Base-by-base conservation (phyloP, 2,113 vertebrate species). In the Psephotus haematonotus region DNA sequence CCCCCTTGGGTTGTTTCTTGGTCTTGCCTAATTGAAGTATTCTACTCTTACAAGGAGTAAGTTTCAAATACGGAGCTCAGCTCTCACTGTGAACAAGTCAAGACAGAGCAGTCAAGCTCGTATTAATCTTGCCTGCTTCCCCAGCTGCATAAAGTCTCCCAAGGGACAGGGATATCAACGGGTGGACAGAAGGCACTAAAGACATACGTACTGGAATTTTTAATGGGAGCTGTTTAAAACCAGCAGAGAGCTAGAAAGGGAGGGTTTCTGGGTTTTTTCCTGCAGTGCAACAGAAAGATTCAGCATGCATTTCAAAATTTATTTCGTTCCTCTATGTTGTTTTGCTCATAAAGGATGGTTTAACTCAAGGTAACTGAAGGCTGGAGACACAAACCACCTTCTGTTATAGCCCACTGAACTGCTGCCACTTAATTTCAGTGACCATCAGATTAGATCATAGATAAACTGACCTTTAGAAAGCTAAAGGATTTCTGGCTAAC, bases 381-480 rank as follows among this genome's bases (percentile, higher is more conserved):
- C 71, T 95, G 4, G 75, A 88, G 43, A 64, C 64, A 60, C 67
- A 46, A 70, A 85, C 81, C 53, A 27, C 24, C 9, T 43, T 92
- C 62, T 23, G 3, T 87, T 94, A 86, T 2, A 84, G 62, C 46
- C 41, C 0, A 0, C 86, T 88, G 70, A 91, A 69, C 64, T 59
- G 33, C 53, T 93, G 87, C 74, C 74, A 67, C 89, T 92, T 96
- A 94, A 91, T 94, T 96, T 91, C 91, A 43, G 74, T 62, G 65
- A 70, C 77, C 65, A 2, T 89, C 89, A 87, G 92, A 93, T 96
- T 96, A 95, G 89, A 93, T 94, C 91, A 43, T 89, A 92, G 96
- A 94, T 96, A 92, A 96, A 89, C 74, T 96, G 91, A 97, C 91
- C 92, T 96, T 96, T 86, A 89, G 88, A 87, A 88, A 79, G 83